Evolutionary conservation across 92 coral and sea anemone species (phyloP).

Genomic region (Palythoa caribaeorum): DNA sequence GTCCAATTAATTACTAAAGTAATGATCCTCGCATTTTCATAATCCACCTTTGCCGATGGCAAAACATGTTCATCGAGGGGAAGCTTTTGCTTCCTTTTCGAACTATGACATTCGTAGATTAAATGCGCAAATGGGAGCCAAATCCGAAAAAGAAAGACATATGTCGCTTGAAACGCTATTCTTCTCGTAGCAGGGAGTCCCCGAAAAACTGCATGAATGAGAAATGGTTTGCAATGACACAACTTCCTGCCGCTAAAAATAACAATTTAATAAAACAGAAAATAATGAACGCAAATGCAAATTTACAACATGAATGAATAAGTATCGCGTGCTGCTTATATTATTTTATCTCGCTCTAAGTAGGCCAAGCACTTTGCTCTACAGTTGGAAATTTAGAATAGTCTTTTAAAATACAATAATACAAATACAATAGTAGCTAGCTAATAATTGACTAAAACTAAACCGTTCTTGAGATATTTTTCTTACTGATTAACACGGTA

Average conservation of each 20-base stretch:
- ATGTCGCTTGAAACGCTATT: neutral
- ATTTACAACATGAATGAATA: constrained; percentile 5
- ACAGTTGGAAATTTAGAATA: neutral
- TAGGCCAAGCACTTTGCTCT: neutral
- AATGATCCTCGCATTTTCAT: constrained; percentile 37
- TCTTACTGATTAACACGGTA: neutral
- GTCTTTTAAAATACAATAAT: neutral
- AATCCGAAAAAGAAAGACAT: neutral
- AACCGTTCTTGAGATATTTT: neutral
- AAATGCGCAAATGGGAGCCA: neutral
- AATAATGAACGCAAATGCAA: constrained; percentile 24
- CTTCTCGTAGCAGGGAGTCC: neutral
- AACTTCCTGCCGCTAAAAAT: constrained; percentile 34
- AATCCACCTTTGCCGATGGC: constrained; percentile 35
- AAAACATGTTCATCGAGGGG: neutral
- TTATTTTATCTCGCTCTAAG: neutral
- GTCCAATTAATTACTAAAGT: constrained; percentile 29
- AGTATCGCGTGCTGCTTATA: constrained; percentile 1
- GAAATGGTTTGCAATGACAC: constrained; percentile 3
- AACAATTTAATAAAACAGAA: constrained; percentile 6
- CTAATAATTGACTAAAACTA: neutral
- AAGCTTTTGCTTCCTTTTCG: neutral
- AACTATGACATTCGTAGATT: constrained; percentile 3
- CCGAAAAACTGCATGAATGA: neutral
- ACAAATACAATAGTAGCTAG: neutral